Percentiles rank a stretch among this genome's conserved stretches.
Evolutionary conservation across 2,888 invertebrate genomes (phyloP).

Genomic region (Harpalus rufipes): DNA sequence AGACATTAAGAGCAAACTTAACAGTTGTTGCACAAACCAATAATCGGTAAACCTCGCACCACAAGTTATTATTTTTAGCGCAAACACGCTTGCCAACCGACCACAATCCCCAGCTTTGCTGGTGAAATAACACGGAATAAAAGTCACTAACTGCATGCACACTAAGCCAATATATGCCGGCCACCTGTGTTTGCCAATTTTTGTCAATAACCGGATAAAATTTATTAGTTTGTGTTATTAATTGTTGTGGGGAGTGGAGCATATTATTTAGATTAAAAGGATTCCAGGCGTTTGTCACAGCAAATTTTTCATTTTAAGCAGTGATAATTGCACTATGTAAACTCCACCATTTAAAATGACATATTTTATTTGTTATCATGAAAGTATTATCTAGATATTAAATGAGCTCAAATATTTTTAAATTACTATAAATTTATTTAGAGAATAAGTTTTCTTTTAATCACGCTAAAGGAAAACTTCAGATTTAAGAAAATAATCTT

Average conservation of each 20-base stretch:
- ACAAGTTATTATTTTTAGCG: conserved; percentile 63
- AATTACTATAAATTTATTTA: no score
- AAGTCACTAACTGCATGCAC: conserved; percentile 42
- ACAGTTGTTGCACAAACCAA: conserved; percentile 50
- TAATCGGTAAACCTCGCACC: conserved; percentile 61
- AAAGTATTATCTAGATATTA: no score
- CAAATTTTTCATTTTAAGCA: background rate
- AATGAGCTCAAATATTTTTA: no score
- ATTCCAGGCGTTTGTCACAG: background rate
- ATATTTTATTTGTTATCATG: no score
- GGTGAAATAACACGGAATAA: conserved; percentile 57
- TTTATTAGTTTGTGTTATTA: conserved; percentile 43
- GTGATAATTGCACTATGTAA: background rate
- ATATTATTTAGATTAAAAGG: conserved; percentile 24
- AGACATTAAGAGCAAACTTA: background rate
- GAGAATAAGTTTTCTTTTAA: no score
- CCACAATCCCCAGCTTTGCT: conserved; percentile 50
- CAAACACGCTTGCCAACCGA: conserved; percentile 53
- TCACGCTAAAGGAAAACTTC: no score
- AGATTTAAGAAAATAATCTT: no score
- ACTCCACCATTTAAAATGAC: background rate
- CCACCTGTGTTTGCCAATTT: conserved; percentile 30
- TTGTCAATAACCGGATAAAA: conserved; percentile 31
- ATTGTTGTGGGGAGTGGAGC: conserved; percentile 11
- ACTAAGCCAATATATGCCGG: conserved; percentile 31